Conservation (phyloP, 2,888 invertebrate species). For the Leucophora obtusa region DNA sequence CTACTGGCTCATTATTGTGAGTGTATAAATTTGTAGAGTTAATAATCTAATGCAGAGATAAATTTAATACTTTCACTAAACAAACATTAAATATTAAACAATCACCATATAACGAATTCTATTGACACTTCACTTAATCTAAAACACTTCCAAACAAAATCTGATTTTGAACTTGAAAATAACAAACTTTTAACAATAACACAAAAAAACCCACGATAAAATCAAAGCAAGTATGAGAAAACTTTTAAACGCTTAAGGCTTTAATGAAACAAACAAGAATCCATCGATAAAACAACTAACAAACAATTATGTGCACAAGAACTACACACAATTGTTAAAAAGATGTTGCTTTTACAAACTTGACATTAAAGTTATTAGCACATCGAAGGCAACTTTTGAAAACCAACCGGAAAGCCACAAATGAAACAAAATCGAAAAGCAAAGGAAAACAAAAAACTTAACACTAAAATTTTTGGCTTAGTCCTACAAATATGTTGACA, state of each 20-base stretch:
- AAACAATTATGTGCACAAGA: neutral
- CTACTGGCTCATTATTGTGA: too few species aligned
- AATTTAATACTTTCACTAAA: neutral
- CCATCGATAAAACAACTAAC: neutral
- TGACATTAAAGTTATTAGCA: slow-evolving; percentile 43
- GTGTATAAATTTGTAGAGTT: too few species aligned
- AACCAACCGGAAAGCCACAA: slow-evolving; percentile 22
- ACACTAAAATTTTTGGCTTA: slow-evolving; percentile 29
- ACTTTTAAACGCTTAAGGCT: neutral
- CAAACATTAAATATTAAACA: neutral
- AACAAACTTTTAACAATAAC: neutral
- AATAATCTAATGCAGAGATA: too few species aligned
- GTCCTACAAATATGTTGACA: slow-evolving; percentile 45
- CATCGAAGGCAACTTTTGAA: neutral
- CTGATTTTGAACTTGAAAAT: neutral
- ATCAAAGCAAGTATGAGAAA: neutral
- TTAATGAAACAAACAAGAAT: neutral
- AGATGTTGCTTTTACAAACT: slow-evolving; percentile 34
- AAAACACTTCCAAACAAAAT: neutral
- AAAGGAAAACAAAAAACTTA: slow-evolving; percentile 1
- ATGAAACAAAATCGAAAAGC: slow-evolving; percentile 20
- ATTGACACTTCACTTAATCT: neutral
- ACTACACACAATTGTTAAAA: slow-evolving; percentile 1
- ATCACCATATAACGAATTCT: neutral
- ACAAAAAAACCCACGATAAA: neutral